Percentiles rank a stretch among this genome's conserved stretches.
phyloP scores from a whole-genome alignment of 2,888 invertebrate species.

The Leucophora obtusa region DNA sequence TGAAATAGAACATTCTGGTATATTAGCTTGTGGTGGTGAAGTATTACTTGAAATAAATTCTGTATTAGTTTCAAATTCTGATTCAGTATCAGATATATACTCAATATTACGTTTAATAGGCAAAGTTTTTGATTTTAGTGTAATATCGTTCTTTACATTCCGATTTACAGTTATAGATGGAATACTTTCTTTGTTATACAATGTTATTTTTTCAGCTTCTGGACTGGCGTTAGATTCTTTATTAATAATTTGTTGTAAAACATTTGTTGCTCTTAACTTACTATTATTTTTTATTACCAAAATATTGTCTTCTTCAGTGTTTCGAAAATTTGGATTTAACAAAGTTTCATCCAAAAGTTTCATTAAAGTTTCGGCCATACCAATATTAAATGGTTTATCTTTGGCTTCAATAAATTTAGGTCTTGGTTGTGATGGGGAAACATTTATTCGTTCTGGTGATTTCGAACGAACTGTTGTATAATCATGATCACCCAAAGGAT shows the following conservation, averaged over 20 bases:
- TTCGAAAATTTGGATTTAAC: constrained; percentile 40
- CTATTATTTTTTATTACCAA: constrained; percentile 39
- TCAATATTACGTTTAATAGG: neutral
- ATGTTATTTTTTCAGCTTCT: neutral
- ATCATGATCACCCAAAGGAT: constrained; percentile 34
- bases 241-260: constrained; percentile 2
- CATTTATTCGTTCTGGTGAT: neutral
- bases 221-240: neutral
- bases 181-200: no score
- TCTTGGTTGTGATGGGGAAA: neutral
- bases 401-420: neutral
- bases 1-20: neutral
- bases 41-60: neutral
- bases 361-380: constrained; percentile 33
- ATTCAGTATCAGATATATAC: neutral
- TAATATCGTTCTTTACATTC: neutral
- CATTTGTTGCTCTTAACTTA: constrained; percentile 19
- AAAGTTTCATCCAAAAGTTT: constrained; percentile 40
- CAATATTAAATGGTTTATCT: constrained; percentile 12
- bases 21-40: neutral
- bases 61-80: neutral
- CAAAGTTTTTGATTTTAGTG: neutral
- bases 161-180: no score
- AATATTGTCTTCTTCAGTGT: constrained; percentile 47
- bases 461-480: neutral